Evolutionary conservation across 2,888 invertebrate genomes (phyloP), one percentile per base, ranked within the genome.

Genomic region (Elmis aenea): DNA sequence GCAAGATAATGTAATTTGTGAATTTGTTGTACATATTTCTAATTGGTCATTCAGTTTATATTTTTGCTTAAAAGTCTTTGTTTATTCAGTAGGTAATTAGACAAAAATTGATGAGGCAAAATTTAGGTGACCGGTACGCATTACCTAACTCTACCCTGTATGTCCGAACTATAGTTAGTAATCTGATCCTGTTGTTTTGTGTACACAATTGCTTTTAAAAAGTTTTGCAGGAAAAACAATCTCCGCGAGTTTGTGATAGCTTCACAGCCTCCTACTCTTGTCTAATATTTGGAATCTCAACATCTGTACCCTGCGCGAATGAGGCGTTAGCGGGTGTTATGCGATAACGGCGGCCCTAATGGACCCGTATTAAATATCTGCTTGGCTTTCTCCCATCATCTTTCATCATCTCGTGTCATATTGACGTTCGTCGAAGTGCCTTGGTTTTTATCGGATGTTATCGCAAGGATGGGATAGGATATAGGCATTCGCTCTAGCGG

Each of bases 331-430:
- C 26, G 45, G 38, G 38, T 38, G 37, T 41, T 41, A 41, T 38
- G 38, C 49, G 53, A 53, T 53, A 53, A 53, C 48, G 39, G 40
- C 43, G 47, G 26, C 52, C 52, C 59, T 62, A 62, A 62, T 62
- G 62, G 61, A 62, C 58, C 57, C 55, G 58, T 62, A 62, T 62
- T 61, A 61, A 59, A 61, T 62, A 59, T 61, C 61, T 54, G 52
- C 57, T 56, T 54, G 40, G 40, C 39, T 41, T 55, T 57, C 53
- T 54, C 51, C 58, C 58, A 60, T 61, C 61, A 62, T 62, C 61
- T 59, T 61, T 61, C 61, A 62, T 61, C 61, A 60, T 61, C 58
- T 57, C 57, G 50, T 55, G 57, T 57, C 55, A 53, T 50, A 43
- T 52, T 59, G 59, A 59, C 57, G 56, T 42, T 38, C 34, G 32